Evolutionary conservation across 30 jellyfish, hydroid and myxozoan genomes (phyloP), one percentile per base, ranked within the genome.

Genomic region (Calvadosia cruxmelitensis): DNA sequence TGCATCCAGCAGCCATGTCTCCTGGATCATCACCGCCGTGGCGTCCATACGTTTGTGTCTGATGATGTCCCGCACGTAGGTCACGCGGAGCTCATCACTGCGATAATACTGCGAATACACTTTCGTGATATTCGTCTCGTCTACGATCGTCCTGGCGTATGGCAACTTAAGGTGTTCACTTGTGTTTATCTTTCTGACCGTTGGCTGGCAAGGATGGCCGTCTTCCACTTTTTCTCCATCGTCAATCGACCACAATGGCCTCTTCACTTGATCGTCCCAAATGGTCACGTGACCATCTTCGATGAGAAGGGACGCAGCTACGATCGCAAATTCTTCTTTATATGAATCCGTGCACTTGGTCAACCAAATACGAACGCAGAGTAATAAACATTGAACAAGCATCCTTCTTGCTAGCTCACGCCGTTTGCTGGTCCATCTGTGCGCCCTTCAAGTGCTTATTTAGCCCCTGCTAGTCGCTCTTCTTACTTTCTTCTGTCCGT

Each of bases 211-310:
- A n/a, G 20, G 10, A 20, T 32, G 20, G 25, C 32, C 24, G 32
- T 65, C 64, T 3, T 3, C 23, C 27, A 7, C 74, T 26, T 65
- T 66, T 23, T 65, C 30, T 10, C 25, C 32, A 30, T 65, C 65
- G 27, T 32, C 74, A 16, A 65, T 65, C 12, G 67, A 3, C 74
- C 74, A 65, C 65, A 65, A 30, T 30, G 12, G 67, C 30, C 20
- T 66, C 30, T 65, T 30, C 16, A 30, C 24, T 23, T 23, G 64
- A 24, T 26, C 32, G 30, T 65, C 74, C 65, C 74, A 23, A 3
- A 65, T 30, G 16, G 74, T 65, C 65, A 65, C 74, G 23, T 65
- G 20, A 65, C 32, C 13, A 5, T 24, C 57, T 5, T 42, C 20
- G 57, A 42, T 5, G 20, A 42, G 10, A 10, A 42, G 20, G 20